Conservation (phyloP, 2,113 vertebrate species). For the Alethe castanea region DNA sequence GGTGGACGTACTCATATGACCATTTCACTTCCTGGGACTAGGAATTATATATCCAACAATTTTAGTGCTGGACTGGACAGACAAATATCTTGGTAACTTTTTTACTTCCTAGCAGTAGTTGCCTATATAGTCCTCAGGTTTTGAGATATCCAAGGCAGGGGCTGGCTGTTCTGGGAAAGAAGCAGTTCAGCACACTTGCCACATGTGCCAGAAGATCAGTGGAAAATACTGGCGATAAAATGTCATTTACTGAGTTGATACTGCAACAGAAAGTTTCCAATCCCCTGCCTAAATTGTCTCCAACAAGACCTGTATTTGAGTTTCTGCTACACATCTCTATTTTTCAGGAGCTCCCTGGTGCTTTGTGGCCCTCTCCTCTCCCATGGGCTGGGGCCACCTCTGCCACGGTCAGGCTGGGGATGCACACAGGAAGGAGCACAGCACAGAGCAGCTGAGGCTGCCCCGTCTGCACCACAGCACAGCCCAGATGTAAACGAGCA, state of each 20-base stretch:
- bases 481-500: not conserved
- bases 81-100: not conserved
- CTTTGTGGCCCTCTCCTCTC: not conserved
- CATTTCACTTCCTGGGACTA: not conserved
- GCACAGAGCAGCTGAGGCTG: not conserved
- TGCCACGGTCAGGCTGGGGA: not conserved
- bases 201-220: not conserved
- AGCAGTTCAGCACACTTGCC: not conserved
- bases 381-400: not conserved
- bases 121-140: not conserved
- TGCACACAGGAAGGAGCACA: rapidly evolving
- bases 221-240: not conserved
- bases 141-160: not conserved
- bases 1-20: not conserved
- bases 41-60: not conserved
- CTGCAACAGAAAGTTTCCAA: not conserved
- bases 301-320: not conserved
- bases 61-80: not conserved
- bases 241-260: not conserved
- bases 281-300: not conserved
- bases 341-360: not conserved
- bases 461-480: rapidly evolving
- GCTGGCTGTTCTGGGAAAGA: not conserved
- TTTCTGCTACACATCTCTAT: not conserved
- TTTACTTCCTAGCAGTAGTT: not conserved